phyloP scores from a whole-genome alignment of 2,113 vertebrate genomes.

The Cyprinodon brontotheroides region DNA sequence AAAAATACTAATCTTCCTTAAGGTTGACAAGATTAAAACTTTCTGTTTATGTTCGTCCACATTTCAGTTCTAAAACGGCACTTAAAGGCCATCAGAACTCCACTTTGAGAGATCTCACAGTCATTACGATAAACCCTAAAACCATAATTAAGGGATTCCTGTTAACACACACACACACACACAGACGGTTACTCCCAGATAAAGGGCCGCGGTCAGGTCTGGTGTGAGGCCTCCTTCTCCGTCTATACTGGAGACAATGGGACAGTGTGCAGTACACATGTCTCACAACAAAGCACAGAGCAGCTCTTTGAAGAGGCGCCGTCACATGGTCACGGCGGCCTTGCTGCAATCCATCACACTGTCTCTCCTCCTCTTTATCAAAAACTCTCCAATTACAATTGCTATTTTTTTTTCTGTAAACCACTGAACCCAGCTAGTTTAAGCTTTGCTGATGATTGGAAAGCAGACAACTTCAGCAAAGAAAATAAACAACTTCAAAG shows the following conservation, averaged over 20 bases:
- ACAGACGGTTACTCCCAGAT: conserved; percentile 47
- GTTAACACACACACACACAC: conserved; percentile 26
- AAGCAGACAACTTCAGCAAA: too few species aligned
- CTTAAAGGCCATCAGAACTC: conserved; percentile 20
- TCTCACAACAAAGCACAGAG: conserved; percentile 74
- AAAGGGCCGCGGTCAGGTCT: conserved; percentile 59
- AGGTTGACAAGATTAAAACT: not conserved
- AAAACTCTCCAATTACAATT: conserved; percentile 22
- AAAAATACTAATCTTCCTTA: not conserved
- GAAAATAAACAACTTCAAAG: too few species aligned
- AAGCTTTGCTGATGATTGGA: not conserved
- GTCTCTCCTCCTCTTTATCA: conserved; percentile 37
- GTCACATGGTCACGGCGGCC: conserved; percentile 55
- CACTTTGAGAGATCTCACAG: conserved; percentile 25
- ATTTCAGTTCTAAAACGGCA: not conserved
- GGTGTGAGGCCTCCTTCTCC: conserved; percentile 63
- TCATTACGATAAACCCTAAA: conserved; percentile 37
- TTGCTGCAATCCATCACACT: conserved; percentile 54
- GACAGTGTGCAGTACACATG: conserved; percentile 72
- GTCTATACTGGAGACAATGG: conserved; percentile 67
- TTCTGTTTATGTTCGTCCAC: not conserved
- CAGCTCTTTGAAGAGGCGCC: conserved; percentile 66
- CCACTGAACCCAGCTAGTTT: not conserved
- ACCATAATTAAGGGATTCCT: conserved; percentile 44
- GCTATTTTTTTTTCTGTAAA: not conserved